These are phyloP conservation scores for Cydia amplana DNA, from an alignment of 1,140 invertebrate species.

Conservation along the genomic window DNA sequence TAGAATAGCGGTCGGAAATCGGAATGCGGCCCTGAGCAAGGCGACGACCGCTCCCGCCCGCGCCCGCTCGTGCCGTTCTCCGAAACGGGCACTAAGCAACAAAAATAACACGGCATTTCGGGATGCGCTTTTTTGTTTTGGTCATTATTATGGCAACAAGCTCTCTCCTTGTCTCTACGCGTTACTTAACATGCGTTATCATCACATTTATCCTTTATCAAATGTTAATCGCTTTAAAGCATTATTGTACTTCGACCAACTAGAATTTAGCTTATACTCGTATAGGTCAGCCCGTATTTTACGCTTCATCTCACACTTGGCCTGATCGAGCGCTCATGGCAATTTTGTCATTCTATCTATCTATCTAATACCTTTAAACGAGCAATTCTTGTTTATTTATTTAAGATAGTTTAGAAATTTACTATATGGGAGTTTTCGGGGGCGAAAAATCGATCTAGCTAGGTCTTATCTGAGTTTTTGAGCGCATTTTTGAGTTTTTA, in stretches of 20 bases:
- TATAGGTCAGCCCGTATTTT: too few species aligned
- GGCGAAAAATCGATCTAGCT: too few species aligned
- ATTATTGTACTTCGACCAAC: not conserved
- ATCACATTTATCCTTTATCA: not conserved
- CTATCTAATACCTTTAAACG: too few species aligned
- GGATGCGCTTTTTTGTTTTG: slow-evolving; percentile 71
- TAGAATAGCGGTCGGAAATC: slow-evolving; percentile 36
- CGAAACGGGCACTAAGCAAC: slow-evolving; percentile 73
- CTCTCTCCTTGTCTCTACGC: slow-evolving; percentile 38
- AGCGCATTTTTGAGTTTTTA: too few species aligned
- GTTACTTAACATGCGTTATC: not conserved
- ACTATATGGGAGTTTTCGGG: too few species aligned
- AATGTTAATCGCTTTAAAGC: not conserved
- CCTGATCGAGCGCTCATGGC: too few species aligned
- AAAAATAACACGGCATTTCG: slow-evolving; percentile 72
- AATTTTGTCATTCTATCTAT: too few species aligned
- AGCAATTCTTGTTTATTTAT: too few species aligned
- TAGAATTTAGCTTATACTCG: too few species aligned
- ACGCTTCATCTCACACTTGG: too few species aligned
- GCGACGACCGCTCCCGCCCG: slow-evolving; percentile 72
- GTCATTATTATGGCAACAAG: slow-evolving; percentile 53
- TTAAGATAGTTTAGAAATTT: too few species aligned
- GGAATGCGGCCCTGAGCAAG: slow-evolving; percentile 61
- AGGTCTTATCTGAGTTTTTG: too few species aligned
- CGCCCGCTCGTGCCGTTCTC: slow-evolving; percentile 64